Evolutionary conservation across 2,888 invertebrate genomes (phyloP), one percentile per base, ranked within the genome.

Genomic region (Chrysomela aeneicollis): DNA sequence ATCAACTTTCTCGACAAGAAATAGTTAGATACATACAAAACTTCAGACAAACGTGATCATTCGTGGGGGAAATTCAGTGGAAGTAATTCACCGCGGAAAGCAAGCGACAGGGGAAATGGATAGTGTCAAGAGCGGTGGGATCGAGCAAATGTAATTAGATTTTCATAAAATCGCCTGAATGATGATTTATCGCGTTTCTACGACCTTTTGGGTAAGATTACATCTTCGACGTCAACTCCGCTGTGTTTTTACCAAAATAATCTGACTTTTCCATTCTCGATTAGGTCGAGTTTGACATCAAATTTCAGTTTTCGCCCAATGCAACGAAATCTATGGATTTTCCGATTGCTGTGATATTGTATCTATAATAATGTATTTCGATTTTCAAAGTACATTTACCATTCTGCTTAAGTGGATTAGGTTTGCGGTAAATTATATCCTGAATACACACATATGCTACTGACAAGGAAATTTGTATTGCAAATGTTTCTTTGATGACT

Each of bases 41-140:
- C 4, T 26, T 26, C 26, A 26, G 26, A 26, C 57, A 46, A 62
- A 57, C 22, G 57, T 22, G 51, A 62, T 62, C 57, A 57, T 57
- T 62, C 42, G 37, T 50, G 35, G 51, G 19, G 57, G 62, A 62
- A 61, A 62, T 62, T 62, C 37, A 57, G 49, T 49, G 55, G 62
- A 62, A 57, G 30, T 57, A 57, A 62, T 62, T 62, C 57, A 10
- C 22, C 26, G 46, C 10, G 2, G 19, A 42, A 42, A 42, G 42
- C 15, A 21, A 26, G 18, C 21, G 57, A 46, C 46, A 17, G 22
- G 8, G 42, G 10, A 22, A 37, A 46, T 42, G 46, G 26, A 12
- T 42, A 42, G 42, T 42, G 42, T 42, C 42, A 18, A 5, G 8
- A 9, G 21, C 18, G 47, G 10, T 9, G 57, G 46, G 21, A 37